phyloP scores from a whole-genome alignment of 2,888 invertebrate genomes.

The Habrosyne pyritoides region DNA sequence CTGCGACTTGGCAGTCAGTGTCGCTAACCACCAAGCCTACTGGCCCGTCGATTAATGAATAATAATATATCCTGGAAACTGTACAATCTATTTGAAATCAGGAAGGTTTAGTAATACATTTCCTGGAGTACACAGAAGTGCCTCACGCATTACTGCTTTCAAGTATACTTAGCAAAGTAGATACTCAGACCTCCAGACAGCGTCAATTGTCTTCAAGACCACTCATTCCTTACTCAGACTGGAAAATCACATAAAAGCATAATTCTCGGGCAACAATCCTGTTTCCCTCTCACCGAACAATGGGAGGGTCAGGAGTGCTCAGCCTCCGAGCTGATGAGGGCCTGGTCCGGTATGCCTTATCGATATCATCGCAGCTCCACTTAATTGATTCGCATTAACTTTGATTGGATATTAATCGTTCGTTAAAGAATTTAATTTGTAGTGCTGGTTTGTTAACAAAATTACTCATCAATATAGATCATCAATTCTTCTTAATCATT shows the following conservation, averaged over 20 bases:
- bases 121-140: not conserved
- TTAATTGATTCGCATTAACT: slow-evolving; percentile 1
- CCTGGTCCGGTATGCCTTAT: slow-evolving; percentile 36
- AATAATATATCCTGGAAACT: no score
- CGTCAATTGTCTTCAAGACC: slow-evolving; percentile 2
- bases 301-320: not conserved
- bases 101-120: not conserved
- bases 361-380: slow-evolving; percentile 31
- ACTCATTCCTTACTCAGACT: slow-evolving; percentile 1
- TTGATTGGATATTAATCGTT: slow-evolving; percentile 2
- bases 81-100: not conserved
- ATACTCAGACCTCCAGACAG: not conserved
- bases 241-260: slow-evolving; percentile 9
- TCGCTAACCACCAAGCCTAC: no score
- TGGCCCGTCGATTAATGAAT: no score
- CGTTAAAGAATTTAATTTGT: not conserved
- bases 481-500: no score
- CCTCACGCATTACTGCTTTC: not conserved
- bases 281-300: slow-evolving; percentile 27
- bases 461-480: not conserved
- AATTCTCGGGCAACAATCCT: slow-evolving; percentile 29
- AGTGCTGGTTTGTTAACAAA: not conserved
- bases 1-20: no score
- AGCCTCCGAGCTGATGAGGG: not conserved
- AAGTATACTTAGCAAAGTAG: not conserved